Conservation (phyloP, 2,113 vertebrate genomes). For the Stomatorhinus ivindoensis region DNA sequence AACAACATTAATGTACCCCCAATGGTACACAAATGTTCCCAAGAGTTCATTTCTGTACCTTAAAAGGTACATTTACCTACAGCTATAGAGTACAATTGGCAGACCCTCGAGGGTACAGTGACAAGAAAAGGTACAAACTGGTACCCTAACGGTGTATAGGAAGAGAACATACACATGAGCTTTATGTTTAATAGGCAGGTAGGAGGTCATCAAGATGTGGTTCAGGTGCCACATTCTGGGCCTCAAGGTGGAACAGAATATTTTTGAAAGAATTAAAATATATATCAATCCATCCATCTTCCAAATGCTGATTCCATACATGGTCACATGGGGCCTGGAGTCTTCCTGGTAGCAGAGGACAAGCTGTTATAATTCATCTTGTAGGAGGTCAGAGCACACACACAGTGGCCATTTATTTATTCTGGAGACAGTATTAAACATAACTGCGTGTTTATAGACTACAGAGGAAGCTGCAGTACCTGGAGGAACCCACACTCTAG, state of each 20-base stretch:
- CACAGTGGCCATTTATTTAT: neutral
- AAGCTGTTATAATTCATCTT: neutral
- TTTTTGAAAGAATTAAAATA: neutral
- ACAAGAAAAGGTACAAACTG: no score
- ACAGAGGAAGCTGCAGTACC: neutral
- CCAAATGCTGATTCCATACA: neutral
- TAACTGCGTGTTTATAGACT: neutral
- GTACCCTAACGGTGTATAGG: neutral
- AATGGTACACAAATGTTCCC: no score
- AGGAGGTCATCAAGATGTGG: neutral
- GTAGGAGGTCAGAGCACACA: neutral
- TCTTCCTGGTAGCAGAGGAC: neutral
- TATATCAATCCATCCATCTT: neutral
- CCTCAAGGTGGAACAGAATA: neutral
- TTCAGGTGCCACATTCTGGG: neutral
- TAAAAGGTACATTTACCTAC: no score
- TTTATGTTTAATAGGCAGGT: neutral
- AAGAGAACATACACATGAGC: neutral
- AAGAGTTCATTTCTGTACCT: no score
- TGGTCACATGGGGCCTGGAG: neutral
- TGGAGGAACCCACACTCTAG: neutral
- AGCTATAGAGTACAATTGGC: no score
- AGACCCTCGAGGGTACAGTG: no score
- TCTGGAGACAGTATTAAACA: neutral
- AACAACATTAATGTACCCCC: no score